phyloP scores from a whole-genome alignment of 2,113 vertebrate genomes.

The Clarias magur region DNA sequence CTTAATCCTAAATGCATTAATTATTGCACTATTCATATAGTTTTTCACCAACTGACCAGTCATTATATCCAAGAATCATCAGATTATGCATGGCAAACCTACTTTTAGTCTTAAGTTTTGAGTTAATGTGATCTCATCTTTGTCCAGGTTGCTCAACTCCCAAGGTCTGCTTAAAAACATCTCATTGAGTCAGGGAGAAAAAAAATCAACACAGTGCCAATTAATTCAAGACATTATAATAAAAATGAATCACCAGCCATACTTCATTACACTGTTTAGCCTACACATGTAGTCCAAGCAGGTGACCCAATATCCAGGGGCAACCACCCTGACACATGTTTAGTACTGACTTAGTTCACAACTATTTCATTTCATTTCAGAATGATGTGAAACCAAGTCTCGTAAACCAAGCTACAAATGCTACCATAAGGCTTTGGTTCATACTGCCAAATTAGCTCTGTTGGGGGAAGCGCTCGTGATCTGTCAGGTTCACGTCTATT shows the following conservation, averaged over 20 bases:
- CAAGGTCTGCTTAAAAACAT: neutral
- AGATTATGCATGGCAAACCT: neutral
- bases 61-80: neutral
- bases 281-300: slow-evolving; percentile 15
- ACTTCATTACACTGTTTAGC: neutral
- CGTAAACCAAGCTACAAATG: slow-evolving; percentile 21
- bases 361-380: neutral
- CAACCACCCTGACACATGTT: neutral
- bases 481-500: slow-evolving; percentile 19
- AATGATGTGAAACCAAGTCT: neutral
- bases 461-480: neutral
- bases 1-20: neutral
- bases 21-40: neutral
- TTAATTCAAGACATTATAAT: neutral
- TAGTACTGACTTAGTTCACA: neutral
- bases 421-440: slow-evolving; percentile 48
- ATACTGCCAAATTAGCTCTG: slow-evolving; percentile 15
- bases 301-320: neutral
- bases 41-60: neutral
- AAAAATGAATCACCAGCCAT: neutral
- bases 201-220: neutral
- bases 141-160: neutral
- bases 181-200: neutral
- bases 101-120: neutral
- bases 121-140: neutral